Evolutionary conservation across 2,888 invertebrate genomes (phyloP).

Genomic region (Neelides folsomi): DNA sequence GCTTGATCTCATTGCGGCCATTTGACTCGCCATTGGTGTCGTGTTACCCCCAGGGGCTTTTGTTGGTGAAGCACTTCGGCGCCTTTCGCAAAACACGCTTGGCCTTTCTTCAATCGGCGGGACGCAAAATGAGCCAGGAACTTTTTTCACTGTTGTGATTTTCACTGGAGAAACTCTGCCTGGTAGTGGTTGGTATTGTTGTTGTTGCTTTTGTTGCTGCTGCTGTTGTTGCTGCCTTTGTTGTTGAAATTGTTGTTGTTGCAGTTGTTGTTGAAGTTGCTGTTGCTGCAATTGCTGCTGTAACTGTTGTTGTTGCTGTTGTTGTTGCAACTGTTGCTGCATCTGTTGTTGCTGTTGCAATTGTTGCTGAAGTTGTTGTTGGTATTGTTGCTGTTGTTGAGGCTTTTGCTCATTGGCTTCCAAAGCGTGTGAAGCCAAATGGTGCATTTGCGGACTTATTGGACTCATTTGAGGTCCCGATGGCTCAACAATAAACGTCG

Average conservation of each 20-base stretch:
- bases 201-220: conserved; percentile 3
- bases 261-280: background rate
- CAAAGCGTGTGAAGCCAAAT: background rate
- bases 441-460: background rate
- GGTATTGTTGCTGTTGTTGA: background rate
- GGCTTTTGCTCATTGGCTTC: conserved; percentile 1
- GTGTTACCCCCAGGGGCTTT: conserved; percentile 4
- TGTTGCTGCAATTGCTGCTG: background rate
- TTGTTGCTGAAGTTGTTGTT: conserved; percentile 2
- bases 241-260: conserved; percentile 7
- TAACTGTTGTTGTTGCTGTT: background rate
- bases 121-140: conserved; percentile 34
- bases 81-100: conserved; percentile 7
- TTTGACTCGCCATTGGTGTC: conserved; percentile 18
- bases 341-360: conserved; percentile 4
- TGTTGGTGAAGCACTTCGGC: background rate
- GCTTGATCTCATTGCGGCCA: conserved; percentile 30
- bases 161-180: conserved; percentile 5
- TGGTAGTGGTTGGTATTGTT: conserved; percentile 8
- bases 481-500: background rate
- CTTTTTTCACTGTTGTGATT: conserved; percentile 4
- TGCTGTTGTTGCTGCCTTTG: conserved; percentile 8
- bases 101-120: conserved; percentile 31
- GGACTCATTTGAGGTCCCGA: conserved; percentile 1
- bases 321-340: conserved; percentile 1